Conservation (phyloP, 2,888 invertebrate genomes). For the Deilephila porcellus region DNA sequence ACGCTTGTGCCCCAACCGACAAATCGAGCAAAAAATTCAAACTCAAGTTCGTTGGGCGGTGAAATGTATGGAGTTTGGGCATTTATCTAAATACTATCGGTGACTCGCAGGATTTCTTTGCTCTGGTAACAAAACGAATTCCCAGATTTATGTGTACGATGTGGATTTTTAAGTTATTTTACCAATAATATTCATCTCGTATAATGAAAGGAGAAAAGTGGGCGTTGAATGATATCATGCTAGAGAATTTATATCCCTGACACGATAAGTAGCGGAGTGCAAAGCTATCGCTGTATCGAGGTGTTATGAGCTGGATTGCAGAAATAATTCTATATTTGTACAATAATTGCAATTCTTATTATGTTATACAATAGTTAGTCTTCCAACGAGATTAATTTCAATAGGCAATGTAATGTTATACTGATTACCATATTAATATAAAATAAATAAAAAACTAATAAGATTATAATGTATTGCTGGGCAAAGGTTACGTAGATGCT, state of each 20-base stretch:
- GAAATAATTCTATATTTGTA: background rate
- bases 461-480: background rate
- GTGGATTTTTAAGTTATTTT: background rate
- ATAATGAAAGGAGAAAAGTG: constrained; percentile 24
- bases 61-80: background rate
- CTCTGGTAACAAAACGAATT: background rate
- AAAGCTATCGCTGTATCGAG: background rate
- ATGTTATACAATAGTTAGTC: background rate
- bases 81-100: background rate
- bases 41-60: background rate
- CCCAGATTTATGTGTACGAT: background rate
- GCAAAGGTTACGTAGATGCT: constrained; percentile 16
- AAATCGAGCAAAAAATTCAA: constrained; percentile 23
- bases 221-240: constrained; percentile 26
- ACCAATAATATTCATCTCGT: background rate
- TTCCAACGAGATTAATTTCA: background rate
- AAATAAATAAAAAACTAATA: background rate
- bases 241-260: constrained; percentile 13
- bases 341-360: background rate
- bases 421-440: constrained; percentile 5
- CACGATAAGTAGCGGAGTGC: constrained; percentile 4
- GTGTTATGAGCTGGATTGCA: background rate
- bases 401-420: background rate
- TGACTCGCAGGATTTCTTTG: background rate
- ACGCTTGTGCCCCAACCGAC: constrained; percentile 1